Evolutionary conservation across 2,113 vertebrate species (phyloP).

Genomic region (Buteo buteo): DNA sequence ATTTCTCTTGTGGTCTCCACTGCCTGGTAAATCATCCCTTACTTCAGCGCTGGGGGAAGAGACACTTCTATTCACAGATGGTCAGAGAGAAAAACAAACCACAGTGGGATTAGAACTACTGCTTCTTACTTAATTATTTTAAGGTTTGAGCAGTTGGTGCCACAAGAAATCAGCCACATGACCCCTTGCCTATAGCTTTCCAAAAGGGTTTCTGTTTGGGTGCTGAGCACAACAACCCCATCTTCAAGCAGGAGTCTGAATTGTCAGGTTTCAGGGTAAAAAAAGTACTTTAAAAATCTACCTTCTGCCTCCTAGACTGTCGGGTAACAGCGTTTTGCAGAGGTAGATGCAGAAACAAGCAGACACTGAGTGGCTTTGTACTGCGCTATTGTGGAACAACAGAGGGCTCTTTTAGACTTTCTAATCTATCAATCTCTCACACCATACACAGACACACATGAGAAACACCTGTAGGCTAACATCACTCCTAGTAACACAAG

Average conservation of each 20-base stretch:
- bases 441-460: neutral
- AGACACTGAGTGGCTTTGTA: neutral
- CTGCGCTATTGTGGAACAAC: neutral
- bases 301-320: neutral
- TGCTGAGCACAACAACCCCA: neutral
- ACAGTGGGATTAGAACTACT: neutral
- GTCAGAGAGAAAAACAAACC: neutral
- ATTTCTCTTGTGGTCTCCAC: neutral
- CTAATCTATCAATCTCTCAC: neutral
- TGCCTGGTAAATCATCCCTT: neutral
- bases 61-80: neutral
- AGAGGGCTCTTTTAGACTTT: neutral
- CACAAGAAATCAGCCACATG: neutral
- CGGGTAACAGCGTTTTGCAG: neutral
- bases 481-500: neutral
- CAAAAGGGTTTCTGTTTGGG: neutral
- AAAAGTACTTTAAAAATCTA: neutral
- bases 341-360: neutral
- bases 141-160: slow-evolving; percentile 15
- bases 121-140: slow-evolving; percentile 27
- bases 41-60: neutral
- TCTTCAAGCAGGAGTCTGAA: neutral
- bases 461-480: neutral
- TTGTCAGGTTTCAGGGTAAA: neutral
- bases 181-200: neutral